A percentile compares a stretch with the other conserved stretches of the same genome.
Evolutionary conservation across 2,113 vertebrate species (phyloP).

Genomic region (Perognathus longimembris): DNA sequence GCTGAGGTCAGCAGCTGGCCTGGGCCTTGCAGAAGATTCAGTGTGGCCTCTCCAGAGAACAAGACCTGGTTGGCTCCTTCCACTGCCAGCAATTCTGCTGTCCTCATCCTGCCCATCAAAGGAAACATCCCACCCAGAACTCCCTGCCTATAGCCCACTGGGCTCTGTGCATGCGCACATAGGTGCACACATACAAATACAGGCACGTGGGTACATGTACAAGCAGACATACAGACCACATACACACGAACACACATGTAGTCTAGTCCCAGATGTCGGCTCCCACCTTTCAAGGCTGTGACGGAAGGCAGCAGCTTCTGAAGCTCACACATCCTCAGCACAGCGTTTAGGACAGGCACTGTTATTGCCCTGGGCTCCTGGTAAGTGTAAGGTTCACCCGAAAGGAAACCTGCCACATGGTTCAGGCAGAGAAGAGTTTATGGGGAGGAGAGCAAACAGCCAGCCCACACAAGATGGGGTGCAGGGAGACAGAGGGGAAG

Average conservation of each 20-base stretch:
- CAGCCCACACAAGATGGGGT: no score
- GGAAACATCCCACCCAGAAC: not conserved
- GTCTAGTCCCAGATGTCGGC: not conserved
- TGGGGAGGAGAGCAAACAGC: no score
- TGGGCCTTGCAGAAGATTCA: not conserved
- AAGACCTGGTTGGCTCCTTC: not conserved
- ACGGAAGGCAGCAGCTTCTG: not conserved
- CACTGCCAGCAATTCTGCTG: not conserved
- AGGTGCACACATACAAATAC: not conserved
- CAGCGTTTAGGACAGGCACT: not conserved
- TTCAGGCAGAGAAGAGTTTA: no score
- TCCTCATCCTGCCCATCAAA: not conserved
- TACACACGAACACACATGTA: not conserved
- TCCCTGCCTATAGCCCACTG: not conserved
- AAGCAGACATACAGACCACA: not conserved
- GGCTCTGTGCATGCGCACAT: not conserved
- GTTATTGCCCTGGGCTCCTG: not conserved
- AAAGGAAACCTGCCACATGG: no score
- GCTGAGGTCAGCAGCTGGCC: conserved; percentile 2
- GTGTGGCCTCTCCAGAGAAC: not conserved
- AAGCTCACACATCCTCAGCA: not conserved
- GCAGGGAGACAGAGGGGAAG: no score
- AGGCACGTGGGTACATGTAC: not conserved
- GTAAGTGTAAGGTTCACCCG: no score
- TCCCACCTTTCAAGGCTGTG: not conserved